These are phyloP conservation scores for Elachura formosa DNA, from an alignment of 2,113 vertebrate genomes.

Conservation along the genomic window DNA sequence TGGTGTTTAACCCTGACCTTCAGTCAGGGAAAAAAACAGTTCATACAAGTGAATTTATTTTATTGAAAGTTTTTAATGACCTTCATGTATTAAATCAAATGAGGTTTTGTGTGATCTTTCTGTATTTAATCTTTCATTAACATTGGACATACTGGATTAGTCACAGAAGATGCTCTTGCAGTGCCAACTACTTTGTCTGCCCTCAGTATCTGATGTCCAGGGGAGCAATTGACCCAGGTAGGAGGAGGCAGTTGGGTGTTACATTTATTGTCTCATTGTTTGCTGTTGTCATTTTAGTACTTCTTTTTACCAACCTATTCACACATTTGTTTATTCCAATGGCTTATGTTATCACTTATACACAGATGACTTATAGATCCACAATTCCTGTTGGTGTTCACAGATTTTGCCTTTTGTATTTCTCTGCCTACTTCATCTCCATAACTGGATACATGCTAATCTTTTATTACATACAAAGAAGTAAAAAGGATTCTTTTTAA, in stretches of 20 bases:
- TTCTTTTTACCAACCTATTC: background rate
- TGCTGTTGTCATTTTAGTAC: background rate
- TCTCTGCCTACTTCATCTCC: background rate
- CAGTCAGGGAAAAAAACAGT: background rate
- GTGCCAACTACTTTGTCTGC: background rate
- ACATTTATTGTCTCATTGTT: background rate
- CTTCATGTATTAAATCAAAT: background rate
- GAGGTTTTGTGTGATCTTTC: background rate
- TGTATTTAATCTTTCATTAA: background rate
- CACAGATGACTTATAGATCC: conserved; percentile 24
- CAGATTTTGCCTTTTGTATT: conserved; percentile 27
- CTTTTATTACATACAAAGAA: conserved; percentile 29
- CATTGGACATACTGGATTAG: background rate
- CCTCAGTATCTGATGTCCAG: background rate
- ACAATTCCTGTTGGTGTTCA: conserved; percentile 6
- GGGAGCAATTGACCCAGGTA: background rate
- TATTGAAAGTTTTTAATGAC: background rate
- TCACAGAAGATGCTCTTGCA: background rate
- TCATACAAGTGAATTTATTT: background rate
- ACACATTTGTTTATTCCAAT: background rate
- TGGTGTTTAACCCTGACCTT: background rate
- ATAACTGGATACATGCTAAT: conserved; percentile 5
- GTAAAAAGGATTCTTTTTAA: conserved; percentile 29
- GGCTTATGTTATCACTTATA: conserved; percentile 8
- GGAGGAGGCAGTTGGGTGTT: background rate